Evolutionary conservation across 2,888 invertebrate genomes (phyloP).

Genomic region (Eilema griseolum): DNA sequence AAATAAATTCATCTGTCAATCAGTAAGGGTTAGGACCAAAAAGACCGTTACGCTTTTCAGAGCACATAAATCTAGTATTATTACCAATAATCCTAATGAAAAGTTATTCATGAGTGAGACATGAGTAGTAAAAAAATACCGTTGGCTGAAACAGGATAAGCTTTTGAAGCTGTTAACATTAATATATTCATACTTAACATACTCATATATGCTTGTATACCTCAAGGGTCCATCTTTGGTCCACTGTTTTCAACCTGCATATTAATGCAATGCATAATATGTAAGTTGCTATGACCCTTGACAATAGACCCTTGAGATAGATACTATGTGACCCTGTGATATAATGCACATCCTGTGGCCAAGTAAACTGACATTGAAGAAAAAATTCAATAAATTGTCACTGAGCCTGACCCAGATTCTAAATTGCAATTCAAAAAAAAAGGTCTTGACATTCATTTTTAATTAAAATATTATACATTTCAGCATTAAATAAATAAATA

Average conservation of each 20-base stretch:
- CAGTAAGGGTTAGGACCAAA: no score
- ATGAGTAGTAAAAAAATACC: not conserved
- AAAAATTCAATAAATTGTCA: not conserved
- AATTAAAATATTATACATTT: constrained; percentile 1
- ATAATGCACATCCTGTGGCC: constrained; percentile 1
- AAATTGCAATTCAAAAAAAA: not conserved
- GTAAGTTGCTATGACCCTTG: not conserved
- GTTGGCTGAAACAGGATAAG: not conserved
- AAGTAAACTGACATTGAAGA: constrained; percentile 4
- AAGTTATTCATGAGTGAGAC: not conserved
- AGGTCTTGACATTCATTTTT: constrained; percentile 4
- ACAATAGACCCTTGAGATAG: no score
- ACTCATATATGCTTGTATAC: not conserved
- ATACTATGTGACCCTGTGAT: not conserved
- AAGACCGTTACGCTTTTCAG: not conserved
- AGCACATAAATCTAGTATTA: not conserved
- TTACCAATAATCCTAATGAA: no score
- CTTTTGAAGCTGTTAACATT: not conserved
- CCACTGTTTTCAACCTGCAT: not conserved
- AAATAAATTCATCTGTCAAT: not conserved
- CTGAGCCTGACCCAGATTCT: constrained; percentile 4
- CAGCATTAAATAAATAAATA: not conserved
- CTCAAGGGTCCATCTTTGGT: not conserved
- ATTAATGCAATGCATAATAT: not conserved
- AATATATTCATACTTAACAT: not conserved